Conservation (phyloP, 2,797 vertebrate species). For the Pempheris klunzingeri region DNA sequence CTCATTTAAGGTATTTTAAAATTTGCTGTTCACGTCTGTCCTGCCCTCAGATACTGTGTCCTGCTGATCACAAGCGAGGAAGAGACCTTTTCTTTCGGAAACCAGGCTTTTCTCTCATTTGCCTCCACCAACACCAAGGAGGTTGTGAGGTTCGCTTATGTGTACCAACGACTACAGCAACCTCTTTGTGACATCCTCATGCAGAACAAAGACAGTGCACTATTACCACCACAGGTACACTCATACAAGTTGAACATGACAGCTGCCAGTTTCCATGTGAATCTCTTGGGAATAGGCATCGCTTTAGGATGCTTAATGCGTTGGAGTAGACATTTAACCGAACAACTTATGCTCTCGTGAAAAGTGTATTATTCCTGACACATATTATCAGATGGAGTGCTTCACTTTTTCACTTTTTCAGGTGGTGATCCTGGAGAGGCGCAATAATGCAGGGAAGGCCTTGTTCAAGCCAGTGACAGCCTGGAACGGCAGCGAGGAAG, state of each 20-base stretch:
- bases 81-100: conserved; percentile 82
- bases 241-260: not conserved
- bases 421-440: conserved; percentile 94
- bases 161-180: conserved; percentile 90
- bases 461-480: conserved; percentile 88
- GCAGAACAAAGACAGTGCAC: conserved; percentile 80
- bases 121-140: conserved; percentile 92
- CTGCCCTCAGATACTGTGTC: conserved; percentile 90
- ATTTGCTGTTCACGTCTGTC: not conserved
- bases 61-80: conserved; percentile 91
- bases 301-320: not conserved
- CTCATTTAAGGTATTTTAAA: not conserved
- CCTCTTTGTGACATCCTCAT: conserved; percentile 88
- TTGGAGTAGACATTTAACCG: not conserved
- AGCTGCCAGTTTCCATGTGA: not conserved
- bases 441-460: conserved; percentile 89
- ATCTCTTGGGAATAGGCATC: not conserved
- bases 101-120: conserved; percentile 91
- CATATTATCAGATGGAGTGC: fast-evolving
- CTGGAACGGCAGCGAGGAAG: conserved; percentile 93
- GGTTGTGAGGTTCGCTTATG: conserved; percentile 90
- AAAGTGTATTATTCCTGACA: not conserved
- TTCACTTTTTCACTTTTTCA: conserved; percentile 67
- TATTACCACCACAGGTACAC: conserved; percentile 76
- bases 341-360: not conserved